Evolutionary conservation across 1,140 invertebrate genomes (phyloP), one percentile per base, ranked within the genome.

Genomic region (Papilio xuthus): DNA sequence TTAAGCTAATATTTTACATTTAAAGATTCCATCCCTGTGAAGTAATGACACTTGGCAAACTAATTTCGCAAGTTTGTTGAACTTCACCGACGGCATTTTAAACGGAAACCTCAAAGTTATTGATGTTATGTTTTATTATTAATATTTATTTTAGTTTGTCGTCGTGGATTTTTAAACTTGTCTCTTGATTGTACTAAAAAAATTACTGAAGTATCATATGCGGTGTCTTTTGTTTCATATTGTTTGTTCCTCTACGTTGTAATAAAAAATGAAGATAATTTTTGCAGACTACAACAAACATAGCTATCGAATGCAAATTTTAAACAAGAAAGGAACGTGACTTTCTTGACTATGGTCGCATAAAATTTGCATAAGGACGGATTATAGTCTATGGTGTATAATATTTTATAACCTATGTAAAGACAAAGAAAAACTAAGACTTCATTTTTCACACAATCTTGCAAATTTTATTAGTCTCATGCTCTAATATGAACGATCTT

Each of bases 31-130:
- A 74, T 53, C 47, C 18, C 72, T n/a, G 47, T 56, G 15, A 74
- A 74, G 72, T 56, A 74, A 74, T 74, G 72, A 56, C 72, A 74
- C 72, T 53, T 50, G 23, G 72, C 47, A 74, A 74, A 74, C 72
- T 74, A 74, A 74, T 74, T 74, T 74, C 47, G 47, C 47, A 74
- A 74, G 72, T 74, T 74, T 32, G 53, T 28, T 47, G 23, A 56
- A 50, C 23, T 74, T 74, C 72, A 53, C 72, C 23, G 23, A 74
- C 47, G 72, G 44, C 72, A 26, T 74, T 26, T 74, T 50, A 56
- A 74, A 56, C 18, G 47, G 23, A 74, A 56, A 74, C 47, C 47
- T 20, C 72, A 74, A 56, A n/a, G 28, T 74, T 74, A 47, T 50
- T 56, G 47, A 50, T 37, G 50, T 74, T 74, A 47, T 3, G 4